These are phyloP conservation scores for Sphenodon punctatus DNA, from an alignment of 2,797 vertebrate genomes.

Conservation along the genomic window DNA sequence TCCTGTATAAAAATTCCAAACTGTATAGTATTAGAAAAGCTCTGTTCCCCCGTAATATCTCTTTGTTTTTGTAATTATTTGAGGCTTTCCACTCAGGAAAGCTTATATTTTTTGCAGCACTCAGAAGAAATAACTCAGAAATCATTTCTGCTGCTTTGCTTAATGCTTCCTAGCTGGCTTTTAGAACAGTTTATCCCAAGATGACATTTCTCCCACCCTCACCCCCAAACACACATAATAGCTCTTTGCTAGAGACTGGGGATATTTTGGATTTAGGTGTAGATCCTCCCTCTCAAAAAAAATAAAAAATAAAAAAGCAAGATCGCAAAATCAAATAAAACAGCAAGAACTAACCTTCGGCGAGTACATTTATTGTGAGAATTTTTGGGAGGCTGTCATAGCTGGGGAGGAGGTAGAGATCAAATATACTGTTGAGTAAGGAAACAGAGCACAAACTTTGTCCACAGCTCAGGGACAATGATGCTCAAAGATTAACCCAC, in stretches of 20 bases:
- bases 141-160: too few relatives aligned
- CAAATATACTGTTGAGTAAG: slow-evolving; percentile 77
- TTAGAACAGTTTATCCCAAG: slow-evolving; percentile 41
- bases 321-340: slow-evolving; percentile 67
- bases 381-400: slow-evolving; percentile 62
- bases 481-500: slow-evolving; percentile 89
- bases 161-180: too few relatives aligned
- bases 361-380: slow-evolving; percentile 70
- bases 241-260: slow-evolving; percentile 11
- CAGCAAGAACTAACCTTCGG: slow-evolving; percentile 56
- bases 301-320: too few relatives aligned
- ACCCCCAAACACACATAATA: not conserved
- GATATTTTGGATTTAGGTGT: slow-evolving; percentile 53
- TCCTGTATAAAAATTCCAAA: slow-evolving; percentile 29
- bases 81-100: too few relatives aligned
- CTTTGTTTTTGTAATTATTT: too few relatives aligned
- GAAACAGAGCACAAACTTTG: slow-evolving; percentile 82
- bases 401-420: slow-evolving; percentile 71
- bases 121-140: too few relatives aligned
- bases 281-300: slow-evolving; percentile 14
- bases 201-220: slow-evolving; percentile 9
- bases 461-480: slow-evolving; percentile 85
- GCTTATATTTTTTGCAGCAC: too few relatives aligned
- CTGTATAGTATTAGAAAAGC: too few relatives aligned
- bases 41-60: too few relatives aligned